Base-by-base conservation (phyloP, 2,113 vertebrate species). In the Mugil cephalus region DNA sequence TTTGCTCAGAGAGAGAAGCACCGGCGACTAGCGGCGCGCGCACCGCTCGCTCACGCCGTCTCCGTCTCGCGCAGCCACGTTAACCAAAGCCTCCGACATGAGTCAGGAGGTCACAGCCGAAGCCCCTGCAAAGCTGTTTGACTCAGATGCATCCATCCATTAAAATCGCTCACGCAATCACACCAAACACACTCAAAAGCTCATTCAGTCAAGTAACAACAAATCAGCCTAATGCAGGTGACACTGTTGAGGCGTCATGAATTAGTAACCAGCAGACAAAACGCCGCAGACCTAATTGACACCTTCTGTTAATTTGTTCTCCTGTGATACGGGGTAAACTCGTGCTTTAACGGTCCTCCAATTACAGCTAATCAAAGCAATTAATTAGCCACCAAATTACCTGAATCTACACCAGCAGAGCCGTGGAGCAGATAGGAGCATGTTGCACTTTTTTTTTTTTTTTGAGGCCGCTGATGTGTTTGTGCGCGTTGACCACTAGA, bases 361-460 rank as follows among this genome's bases (percentile, higher is more conserved):
- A 85, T 90, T 89, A 91, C 38, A 58, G 70, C 56, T 73, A 85
- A 88, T 88, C 79, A 88, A 77, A 79, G 68, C 66, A 82, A 82
- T 83, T 88, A 82, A 88, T 89, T 86, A 84, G 77, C 77, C 59
- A 74, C 70, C 61, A 85, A 88, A 89, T 91, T 85, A 82, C 82
- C 84, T 85, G 74, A 80, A 65, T 78, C 69, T 69, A n/a, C 76
- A 81, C 69, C 65, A 77, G 36, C 81, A 67, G 81, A 60, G 62
- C 40, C 64, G 17, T 17, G 75, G 42, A 42, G 62, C 3, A 61
- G 34, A 61, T n/a, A 18, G 10, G 13, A 50, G 64, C 17, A 8
- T 7, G 34, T 1, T n/a, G 10, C 45, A 13, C 35, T 42, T 15
- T 12, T 21, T 30, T 30, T 30, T 30, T 30, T 30, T 30, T 30